Conservation (phyloP, 2,888 invertebrate species). For the Tholera decimalis region DNA sequence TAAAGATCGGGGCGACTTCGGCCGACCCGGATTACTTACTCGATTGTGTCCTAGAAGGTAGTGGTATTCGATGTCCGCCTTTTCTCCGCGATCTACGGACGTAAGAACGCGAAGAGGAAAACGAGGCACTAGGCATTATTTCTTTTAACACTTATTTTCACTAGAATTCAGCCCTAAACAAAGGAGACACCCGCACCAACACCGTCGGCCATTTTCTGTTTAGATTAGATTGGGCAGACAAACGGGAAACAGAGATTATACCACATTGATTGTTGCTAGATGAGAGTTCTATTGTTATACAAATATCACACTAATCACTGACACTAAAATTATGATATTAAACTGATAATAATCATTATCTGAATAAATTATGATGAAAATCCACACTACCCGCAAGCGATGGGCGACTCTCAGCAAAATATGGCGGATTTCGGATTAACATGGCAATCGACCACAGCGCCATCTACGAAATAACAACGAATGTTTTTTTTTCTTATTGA, state of each 20-base stretch:
- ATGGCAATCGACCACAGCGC: constrained; percentile 83
- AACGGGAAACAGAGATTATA: constrained; percentile 84
- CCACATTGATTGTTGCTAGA: constrained; percentile 80
- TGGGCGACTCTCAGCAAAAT: constrained; percentile 89
- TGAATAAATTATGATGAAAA: constrained; percentile 81
- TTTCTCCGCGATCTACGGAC: constrained; percentile 97
- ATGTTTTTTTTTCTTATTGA: constrained; percentile 55
- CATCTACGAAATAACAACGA: constrained; percentile 71
- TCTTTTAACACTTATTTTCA: constrained; percentile 90
- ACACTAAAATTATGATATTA: constrained; percentile 81
- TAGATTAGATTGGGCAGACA: constrained; percentile 91
- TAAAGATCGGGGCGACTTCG: constrained; percentile 84
- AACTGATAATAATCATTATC: constrained; percentile 87
- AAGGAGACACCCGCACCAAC: constrained; percentile 95
- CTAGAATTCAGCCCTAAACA: constrained; percentile 93
- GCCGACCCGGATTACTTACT: constrained; percentile 93
- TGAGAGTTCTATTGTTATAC: constrained; percentile 71
- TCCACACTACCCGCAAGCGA: constrained; percentile 84
- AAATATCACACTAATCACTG: constrained; percentile 84
- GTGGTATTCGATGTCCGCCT: constrained; percentile 96
- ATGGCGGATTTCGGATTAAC: constrained; percentile 87
- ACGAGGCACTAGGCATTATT: constrained; percentile 98
- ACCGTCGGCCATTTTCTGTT: constrained; percentile 96
- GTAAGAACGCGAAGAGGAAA: constrained; percentile 98
- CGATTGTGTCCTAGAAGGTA: constrained; percentile 95